These are phyloP conservation scores for Notolabrus celidotus DNA, from an alignment of 2,797 vertebrate species.

Conservation along the genomic window DNA sequence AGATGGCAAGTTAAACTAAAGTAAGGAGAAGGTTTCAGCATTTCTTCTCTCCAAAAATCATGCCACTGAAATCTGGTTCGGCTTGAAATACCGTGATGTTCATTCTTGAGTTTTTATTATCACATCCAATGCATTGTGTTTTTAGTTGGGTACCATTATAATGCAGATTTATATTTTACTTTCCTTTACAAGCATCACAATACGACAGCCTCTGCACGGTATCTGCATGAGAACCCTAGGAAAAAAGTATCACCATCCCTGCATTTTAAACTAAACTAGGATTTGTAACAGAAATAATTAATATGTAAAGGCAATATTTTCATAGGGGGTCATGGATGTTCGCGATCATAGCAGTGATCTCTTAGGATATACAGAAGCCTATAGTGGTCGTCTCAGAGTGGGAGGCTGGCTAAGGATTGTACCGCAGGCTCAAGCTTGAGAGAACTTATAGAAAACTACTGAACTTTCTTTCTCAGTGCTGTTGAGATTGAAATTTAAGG, in stretches of 20 bases:
- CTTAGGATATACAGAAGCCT: background rate
- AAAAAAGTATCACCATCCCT: conserved; percentile 4
- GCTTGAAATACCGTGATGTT: background rate
- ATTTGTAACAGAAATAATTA: conserved; percentile 10
- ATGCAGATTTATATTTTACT: background rate
- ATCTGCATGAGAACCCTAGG: conserved; percentile 11
- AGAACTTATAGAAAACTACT: background rate
- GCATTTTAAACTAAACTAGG: conserved; percentile 2
- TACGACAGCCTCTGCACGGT: background rate
- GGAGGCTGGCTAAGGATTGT: conserved; percentile 12
- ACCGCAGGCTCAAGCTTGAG: conserved; percentile 5
- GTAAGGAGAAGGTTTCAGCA: background rate
- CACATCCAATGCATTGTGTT: background rate
- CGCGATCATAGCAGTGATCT: background rate
- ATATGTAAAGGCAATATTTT: background rate
- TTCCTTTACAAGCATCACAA: background rate
- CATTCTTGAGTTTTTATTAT: background rate
- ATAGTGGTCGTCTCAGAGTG: conserved; percentile 6
- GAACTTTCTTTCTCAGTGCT: background rate
- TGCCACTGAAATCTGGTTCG: background rate
- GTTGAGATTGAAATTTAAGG: conserved; percentile 5
- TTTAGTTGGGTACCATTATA: background rate
- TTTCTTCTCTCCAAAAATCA: background rate
- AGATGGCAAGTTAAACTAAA: conserved; percentile 3
- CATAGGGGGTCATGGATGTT: background rate